phyloP scores from a whole-genome alignment of 1,140 invertebrate species.

The Neelides sp. region DNA sequence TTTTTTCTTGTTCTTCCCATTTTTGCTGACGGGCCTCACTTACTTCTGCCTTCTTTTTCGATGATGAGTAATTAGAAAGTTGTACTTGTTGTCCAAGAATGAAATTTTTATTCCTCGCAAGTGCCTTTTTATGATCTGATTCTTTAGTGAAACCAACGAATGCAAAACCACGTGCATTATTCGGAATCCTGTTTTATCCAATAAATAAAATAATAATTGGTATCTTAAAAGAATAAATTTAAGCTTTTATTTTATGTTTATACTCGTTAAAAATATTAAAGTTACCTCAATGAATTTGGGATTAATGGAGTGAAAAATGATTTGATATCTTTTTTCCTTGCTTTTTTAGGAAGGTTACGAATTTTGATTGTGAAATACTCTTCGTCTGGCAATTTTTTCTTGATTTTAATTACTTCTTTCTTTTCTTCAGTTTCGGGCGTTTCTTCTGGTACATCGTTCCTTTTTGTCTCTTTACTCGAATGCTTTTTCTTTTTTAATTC shows the following conservation, averaged over 20 bases:
- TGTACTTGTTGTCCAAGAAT: constrained; percentile 37
- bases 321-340: constrained; percentile 65
- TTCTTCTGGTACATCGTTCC: constrained; percentile 31
- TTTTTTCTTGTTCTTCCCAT: constrained; percentile 56
- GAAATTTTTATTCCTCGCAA: constrained; percentile 71
- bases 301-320: constrained; percentile 71
- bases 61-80: constrained; percentile 33
- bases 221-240: too few relatives aligned
- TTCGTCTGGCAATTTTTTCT: constrained; percentile 11
- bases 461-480: not conserved
- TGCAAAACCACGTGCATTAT: constrained; percentile 67
- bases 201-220: too few relatives aligned
- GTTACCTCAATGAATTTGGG: constrained; percentile 51
- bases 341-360: constrained; percentile 53
- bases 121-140: constrained; percentile 62
- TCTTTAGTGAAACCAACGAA: constrained; percentile 80
- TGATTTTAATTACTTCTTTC: constrained; percentile 22
- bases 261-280: not conserved
- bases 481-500: constrained; percentile 31
- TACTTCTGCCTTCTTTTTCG: constrained; percentile 33
- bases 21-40: constrained; percentile 35
- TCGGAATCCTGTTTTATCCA: too few relatives aligned
- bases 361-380: constrained; percentile 39
- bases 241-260: too few relatives aligned
- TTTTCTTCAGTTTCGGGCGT: constrained; percentile 34